These are phyloP conservation scores for Acrossocheilus wenchowensis DNA, from an alignment of 2,797 vertebrate species.

Conservation along the genomic window DNA sequence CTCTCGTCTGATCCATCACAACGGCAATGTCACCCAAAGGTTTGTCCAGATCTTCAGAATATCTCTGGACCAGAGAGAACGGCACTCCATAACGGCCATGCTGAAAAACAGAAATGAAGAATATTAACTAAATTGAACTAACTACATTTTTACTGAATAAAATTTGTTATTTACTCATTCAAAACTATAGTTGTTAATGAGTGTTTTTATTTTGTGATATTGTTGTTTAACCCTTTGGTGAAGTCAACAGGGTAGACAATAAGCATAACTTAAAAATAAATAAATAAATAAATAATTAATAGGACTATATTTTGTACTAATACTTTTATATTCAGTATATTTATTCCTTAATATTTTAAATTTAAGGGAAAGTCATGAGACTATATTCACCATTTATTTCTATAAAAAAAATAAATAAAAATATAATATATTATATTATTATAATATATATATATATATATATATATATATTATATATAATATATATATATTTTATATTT, in stretches of 20 bases:
- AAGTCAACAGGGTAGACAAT: neutral
- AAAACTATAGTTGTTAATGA: neutral
- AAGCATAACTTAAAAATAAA: neutral
- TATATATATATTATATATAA: neutral
- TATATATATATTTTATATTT: neutral
- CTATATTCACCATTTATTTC: neutral
- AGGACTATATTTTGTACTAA: neutral
- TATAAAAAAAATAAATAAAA: neutral
- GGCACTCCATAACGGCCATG: conserved; percentile 84
- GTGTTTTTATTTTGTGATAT: neutral
- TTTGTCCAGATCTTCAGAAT: conserved; percentile 81
- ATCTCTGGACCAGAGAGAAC: conserved; percentile 82
- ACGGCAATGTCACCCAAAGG: conserved; percentile 78
- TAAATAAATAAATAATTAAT: too few relatives aligned
- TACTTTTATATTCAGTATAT: neutral
- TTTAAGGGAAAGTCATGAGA: neutral
- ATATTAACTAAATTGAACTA: neutral
- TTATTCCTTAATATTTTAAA: neutral
- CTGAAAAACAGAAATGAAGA: conserved; percentile 61
- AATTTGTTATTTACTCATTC: neutral
- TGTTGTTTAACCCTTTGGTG: neutral
- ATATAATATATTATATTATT: too few relatives aligned
- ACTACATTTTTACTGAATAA: neutral
- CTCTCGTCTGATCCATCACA: conserved; percentile 82
- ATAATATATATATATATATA: neutral